Percentiles rank a stretch among this genome's conserved stretches.
These are phyloP conservation scores for Scaptomyza flava DNA, from an alignment of 2,888 invertebrate species.

Conservation along the genomic window DNA sequence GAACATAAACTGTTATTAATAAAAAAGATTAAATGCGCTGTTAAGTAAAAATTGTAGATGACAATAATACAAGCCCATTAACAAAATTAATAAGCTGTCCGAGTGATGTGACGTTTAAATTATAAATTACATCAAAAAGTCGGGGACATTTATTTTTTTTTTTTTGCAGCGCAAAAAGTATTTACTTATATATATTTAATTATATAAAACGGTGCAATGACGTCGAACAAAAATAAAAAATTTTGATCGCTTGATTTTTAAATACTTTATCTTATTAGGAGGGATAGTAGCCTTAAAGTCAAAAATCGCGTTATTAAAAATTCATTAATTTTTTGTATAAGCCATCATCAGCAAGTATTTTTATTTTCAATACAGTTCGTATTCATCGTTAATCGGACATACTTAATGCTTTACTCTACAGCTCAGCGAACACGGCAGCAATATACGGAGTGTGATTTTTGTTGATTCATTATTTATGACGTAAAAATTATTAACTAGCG, in stretches of 20 bases:
- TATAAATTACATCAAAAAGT: background rate
- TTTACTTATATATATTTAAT: background rate
- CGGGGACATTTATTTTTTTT: background rate
- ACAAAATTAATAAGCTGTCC: conserved; percentile 38
- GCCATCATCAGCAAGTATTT: background rate
- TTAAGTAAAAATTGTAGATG: conserved; percentile 15
- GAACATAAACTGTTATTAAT: conserved; percentile 72
- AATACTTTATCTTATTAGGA: background rate
- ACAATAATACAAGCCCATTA: conserved; percentile 26
- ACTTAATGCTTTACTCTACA: conserved; percentile 19
- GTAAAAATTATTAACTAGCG: conserved; percentile 54
- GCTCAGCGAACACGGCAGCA: background rate
- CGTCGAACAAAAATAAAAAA: background rate
- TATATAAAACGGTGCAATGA: too few species aligned
- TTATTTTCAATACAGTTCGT: conserved; percentile 1
- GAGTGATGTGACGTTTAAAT: conserved; percentile 2
- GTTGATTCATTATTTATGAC: conserved; percentile 59
- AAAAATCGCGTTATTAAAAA: background rate
- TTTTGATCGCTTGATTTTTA: background rate
- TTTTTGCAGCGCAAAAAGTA: background rate
- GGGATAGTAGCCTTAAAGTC: background rate
- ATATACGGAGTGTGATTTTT: conserved; percentile 6
- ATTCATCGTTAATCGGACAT: conserved; percentile 44
- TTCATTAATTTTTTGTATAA: background rate
- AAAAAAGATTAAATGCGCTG: conserved; percentile 48